Percentiles rank a stretch among this genome's conserved stretches.
phyloP scores from a whole-genome alignment of 2,888 invertebrate species.

The Bursaphelenchus okinawaensis region DNA sequence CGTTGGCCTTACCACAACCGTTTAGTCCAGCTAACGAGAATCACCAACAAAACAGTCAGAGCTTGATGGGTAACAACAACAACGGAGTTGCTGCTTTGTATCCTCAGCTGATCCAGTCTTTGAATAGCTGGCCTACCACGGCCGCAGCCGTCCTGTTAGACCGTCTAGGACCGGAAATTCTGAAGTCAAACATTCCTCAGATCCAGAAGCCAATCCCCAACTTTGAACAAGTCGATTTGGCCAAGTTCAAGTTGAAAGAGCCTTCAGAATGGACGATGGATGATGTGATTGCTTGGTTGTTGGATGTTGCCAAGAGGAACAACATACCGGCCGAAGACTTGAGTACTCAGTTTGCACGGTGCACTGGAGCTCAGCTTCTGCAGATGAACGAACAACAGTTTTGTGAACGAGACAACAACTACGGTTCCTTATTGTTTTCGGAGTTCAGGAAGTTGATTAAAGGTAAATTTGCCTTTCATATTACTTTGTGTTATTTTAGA shows the following conservation, averaged over 20 bases:
- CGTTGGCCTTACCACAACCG: background rate
- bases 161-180: background rate
- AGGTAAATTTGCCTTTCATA: too few species aligned
- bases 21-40: background rate
- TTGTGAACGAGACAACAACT: conserved; percentile 45
- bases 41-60: background rate
- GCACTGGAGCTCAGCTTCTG: conserved; percentile 44
- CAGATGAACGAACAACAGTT: conserved; percentile 50
- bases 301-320: conserved; percentile 52
- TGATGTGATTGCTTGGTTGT: conserved; percentile 56
- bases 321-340: conserved; percentile 54
- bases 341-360: conserved; percentile 43
- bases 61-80: background rate
- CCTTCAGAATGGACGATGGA: conserved; percentile 51
- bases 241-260: conserved; percentile 56
- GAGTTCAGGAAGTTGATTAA: conserved; percentile 44
- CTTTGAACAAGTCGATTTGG: conserved; percentile 51
- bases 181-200: background rate
- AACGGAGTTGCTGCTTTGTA: background rate
- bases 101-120: background rate
- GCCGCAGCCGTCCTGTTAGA: background rate
- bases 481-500: too few species aligned
- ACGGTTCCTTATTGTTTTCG: conserved; percentile 46
- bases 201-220: conserved; percentile 48
- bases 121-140: background rate